Evolutionary conservation across 2,113 vertebrate species (phyloP), one percentile per base, ranked within the genome.

Genomic region (Orycteropus afer): DNA sequence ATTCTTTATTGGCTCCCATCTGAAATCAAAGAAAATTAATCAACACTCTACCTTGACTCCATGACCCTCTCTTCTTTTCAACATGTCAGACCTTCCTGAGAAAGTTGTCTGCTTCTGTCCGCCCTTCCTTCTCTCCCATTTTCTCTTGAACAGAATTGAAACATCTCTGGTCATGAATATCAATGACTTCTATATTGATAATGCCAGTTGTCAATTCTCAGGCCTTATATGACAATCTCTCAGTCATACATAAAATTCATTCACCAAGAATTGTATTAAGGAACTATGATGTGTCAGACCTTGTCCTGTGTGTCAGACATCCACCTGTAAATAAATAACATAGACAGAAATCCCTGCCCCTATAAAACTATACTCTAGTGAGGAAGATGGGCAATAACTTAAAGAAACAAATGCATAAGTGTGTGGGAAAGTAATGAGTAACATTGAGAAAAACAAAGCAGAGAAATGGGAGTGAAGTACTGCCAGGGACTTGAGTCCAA

Each of bases 1-100:
- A 0, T 0, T 1, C 37, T 53, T 55, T 6, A 18, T 2, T 13
- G 14, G 29, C 23, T 45, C 42, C 53, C 42, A 10, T 40, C 1
- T 3, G 15, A 74, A 78, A 34, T 80, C 34, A 74, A 57, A 85
- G 22, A 18, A 51, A 55, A 15, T 8, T 3, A 25, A 32, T 27
- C 53, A 71, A 82, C 90, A 10, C 1, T 29, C 45, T 77, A 40
- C 29, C 51, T 32, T 12, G 15, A 25, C 23, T 63, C 20, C 23
- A 27, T 37, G 47, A 40, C 49, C 32, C 49, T 27, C 32, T 57
- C 47, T 51, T 34, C 49, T 84, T 59, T 18, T n/a, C 47, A n/a
- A 40, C 12, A 10, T 6, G 0, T 67, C 13, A 23, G 15, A 49
- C 12, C 1, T 23, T 4, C 17, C 63, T 9, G 2, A 51, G 57